Conservation (phyloP, 2,888 invertebrate genomes). For the Polydrusus cervinus region DNA sequence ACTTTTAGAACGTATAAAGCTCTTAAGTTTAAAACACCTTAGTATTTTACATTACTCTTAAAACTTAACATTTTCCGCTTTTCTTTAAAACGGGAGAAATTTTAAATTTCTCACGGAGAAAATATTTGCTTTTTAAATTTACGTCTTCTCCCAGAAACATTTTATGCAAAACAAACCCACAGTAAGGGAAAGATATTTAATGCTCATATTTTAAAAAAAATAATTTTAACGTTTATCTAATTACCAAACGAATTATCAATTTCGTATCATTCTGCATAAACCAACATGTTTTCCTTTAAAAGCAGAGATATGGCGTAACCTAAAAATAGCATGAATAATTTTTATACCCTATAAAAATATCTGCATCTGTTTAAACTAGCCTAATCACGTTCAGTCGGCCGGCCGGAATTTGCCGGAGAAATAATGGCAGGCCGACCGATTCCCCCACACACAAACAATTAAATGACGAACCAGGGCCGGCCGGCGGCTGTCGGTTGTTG, state of each 20-base stretch:
- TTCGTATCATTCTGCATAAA: not conserved
- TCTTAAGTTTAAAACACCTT: not conserved
- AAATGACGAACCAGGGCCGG: too few relatives aligned
- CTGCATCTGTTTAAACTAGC: too few relatives aligned
- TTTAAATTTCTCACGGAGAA: slow-evolving; percentile 18
- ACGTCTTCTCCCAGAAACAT: not conserved
- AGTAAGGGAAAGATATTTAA: not conserved
- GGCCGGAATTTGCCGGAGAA: too few relatives aligned
- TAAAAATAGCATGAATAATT: too few relatives aligned
- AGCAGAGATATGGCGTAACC: too few relatives aligned
- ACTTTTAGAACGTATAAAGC: not conserved
- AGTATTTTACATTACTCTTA: not conserved
- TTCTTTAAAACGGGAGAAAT: not conserved
- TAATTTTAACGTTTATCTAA: not conserved
- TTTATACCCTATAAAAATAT: too few relatives aligned
- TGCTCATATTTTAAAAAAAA: not conserved
- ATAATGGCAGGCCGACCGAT: too few relatives aligned
- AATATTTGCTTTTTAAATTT: slow-evolving; percentile 36
- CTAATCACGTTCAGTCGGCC: too few relatives aligned
- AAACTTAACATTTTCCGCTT: not conserved
- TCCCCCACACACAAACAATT: too few relatives aligned
- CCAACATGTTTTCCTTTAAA: too few relatives aligned
- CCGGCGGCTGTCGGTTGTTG: too few relatives aligned
- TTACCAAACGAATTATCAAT: not conserved
- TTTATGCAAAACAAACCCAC: slow-evolving; percentile 14